Conservation (phyloP, 2,797 vertebrate species). For the Neosalanx taihuensis region DNA sequence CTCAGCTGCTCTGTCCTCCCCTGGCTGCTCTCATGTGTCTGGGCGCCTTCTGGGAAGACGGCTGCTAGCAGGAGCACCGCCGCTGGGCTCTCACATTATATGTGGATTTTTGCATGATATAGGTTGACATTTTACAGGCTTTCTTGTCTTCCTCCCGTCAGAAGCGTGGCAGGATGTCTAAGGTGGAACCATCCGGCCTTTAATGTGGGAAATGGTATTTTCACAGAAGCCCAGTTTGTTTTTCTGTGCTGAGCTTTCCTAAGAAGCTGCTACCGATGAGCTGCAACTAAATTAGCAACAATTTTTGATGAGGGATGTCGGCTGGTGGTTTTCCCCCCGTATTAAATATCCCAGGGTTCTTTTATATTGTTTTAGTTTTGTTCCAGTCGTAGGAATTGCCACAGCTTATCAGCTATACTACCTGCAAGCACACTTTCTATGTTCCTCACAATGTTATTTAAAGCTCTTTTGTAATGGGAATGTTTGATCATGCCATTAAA, state of each 20-base stretch:
- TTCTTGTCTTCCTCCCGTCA: conserved; percentile 1
- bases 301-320: not conserved
- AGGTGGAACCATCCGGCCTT: not conserved
- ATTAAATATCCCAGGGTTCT: not conserved
- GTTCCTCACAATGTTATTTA: no score
- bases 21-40: not conserved
- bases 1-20: conserved; percentile 13
- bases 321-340: not conserved
- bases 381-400: not conserved
- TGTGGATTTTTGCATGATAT: conserved; percentile 14
- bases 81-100: conserved; percentile 11
- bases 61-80: not conserved
- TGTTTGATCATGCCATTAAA: no score
- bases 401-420: not conserved
- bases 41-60: not conserved
- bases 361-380: not conserved
- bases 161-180: not conserved
- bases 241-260: not conserved
- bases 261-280: conserved; percentile 5
- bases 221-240: not conserved
- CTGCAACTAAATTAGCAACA: not conserved
- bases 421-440: no score
- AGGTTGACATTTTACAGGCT: conserved; percentile 14
- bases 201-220: conserved; percentile 13
- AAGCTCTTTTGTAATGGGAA: no score